Evolutionary conservation across 2,888 invertebrate species (phyloP).

Genomic region (Heliconius charithonia): DNA sequence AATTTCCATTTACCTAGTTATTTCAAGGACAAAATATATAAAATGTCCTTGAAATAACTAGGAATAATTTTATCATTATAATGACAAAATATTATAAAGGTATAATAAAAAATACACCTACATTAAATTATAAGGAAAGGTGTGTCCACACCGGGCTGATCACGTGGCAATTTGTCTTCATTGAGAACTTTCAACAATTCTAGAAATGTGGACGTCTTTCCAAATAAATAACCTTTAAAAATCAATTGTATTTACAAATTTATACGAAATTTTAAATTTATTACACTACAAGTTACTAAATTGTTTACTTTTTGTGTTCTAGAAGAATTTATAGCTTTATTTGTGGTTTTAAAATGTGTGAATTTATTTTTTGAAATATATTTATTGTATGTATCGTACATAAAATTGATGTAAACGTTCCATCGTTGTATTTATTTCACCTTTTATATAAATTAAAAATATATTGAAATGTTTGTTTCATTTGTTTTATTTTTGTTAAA

Average conservation of each 20-base stretch:
- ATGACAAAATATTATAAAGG: neutral
- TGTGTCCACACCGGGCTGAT: conserved; percentile 46
- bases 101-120: neutral
- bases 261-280: neutral
- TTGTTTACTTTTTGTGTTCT: neutral
- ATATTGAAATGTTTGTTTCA: neutral
- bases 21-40: neutral
- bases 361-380: neutral
- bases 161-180: conserved; percentile 46
- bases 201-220: conserved; percentile 8
- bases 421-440: neutral
- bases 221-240: conserved; percentile 6
- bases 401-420: neutral
- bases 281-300: neutral
- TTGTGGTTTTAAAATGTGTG: neutral
- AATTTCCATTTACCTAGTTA: neutral
- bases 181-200: conserved; percentile 45
- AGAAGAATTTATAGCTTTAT: neutral
- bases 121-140: conserved; percentile 43
- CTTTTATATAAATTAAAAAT: neutral
- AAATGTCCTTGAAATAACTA: too few species aligned
- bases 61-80: too few species aligned
- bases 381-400: neutral
- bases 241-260: conserved; percentile 10
- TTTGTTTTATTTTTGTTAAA: too few species aligned